Evolutionary conservation across 1,140 invertebrate genomes (phyloP).

Genomic region (Dinoponera quadriceps): DNA sequence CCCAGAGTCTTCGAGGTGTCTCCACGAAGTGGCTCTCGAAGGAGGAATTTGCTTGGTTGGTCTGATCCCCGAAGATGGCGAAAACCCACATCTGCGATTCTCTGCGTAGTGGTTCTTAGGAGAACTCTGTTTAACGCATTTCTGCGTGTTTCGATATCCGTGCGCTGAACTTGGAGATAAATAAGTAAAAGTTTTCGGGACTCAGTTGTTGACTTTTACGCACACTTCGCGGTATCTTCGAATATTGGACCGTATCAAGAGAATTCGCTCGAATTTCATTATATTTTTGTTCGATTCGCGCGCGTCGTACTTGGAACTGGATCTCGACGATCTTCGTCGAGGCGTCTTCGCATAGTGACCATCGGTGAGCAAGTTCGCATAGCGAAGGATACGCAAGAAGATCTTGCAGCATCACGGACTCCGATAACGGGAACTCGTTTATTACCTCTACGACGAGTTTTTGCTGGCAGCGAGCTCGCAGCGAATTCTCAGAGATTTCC

Average conservation of each 20-base stretch:
- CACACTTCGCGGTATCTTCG: neutral
- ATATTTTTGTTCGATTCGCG: neutral
- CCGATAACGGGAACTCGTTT: conserved; percentile 30
- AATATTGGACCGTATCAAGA: too few relatives aligned
- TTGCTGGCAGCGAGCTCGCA: neutral
- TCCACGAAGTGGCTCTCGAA: too few relatives aligned
- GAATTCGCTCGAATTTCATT: too few relatives aligned
- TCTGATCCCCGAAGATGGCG: neutral
- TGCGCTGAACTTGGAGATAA: neutral
- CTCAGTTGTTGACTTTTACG: neutral
- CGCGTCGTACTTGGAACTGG: neutral
- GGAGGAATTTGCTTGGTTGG: neutral
- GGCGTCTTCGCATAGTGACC: neutral
- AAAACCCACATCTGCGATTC: neutral
- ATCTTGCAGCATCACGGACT: conserved; percentile 2
- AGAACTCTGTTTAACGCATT: neutral
- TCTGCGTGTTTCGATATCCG: neutral
- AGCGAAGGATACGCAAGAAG: neutral
- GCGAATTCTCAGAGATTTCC: neutral
- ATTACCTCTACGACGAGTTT: neutral
- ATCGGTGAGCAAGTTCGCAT: neutral
- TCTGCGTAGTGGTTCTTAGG: neutral
- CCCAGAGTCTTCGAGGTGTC: too few relatives aligned
- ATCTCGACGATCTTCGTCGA: neutral
- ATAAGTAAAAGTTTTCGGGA: conserved; percentile 12